These are phyloP conservation scores for Agriopis aurantiaria DNA, from an alignment of 2,888 invertebrate species.

Conservation along the genomic window DNA sequence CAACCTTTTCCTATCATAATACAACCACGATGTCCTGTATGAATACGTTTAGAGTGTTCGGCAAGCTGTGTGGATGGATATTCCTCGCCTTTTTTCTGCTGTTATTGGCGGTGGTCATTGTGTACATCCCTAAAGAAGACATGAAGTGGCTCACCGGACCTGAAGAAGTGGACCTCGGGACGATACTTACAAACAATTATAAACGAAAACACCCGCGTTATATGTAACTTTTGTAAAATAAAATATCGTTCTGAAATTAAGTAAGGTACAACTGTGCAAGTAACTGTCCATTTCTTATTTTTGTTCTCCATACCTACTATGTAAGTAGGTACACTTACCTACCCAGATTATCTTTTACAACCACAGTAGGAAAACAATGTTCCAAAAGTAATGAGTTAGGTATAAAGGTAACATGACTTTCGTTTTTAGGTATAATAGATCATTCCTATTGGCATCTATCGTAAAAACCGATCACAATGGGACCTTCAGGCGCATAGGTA, in stretches of 20 bases:
- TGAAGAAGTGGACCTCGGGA: conserved; percentile 72
- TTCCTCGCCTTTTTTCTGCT: not conserved
- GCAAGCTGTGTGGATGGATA: conserved; percentile 14
- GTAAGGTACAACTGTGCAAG: too few relatives aligned
- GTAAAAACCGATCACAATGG: too few relatives aligned
- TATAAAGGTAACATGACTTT: too few relatives aligned
- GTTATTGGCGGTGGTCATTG: conserved; percentile 12
- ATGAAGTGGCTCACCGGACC: conserved; percentile 69
- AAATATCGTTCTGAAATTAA: not conserved
- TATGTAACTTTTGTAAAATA: conserved; percentile 6
- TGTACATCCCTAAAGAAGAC: conserved; percentile 61
- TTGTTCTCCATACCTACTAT: not conserved
- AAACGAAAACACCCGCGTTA: not conserved
- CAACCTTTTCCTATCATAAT: not conserved
- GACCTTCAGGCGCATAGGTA: too few relatives aligned
- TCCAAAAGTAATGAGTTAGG: too few relatives aligned
- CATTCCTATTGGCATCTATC: too few relatives aligned
- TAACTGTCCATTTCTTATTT: not conserved
- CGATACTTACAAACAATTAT: conserved; percentile 50
- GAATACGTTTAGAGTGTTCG: not conserved
- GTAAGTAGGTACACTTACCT: too few relatives aligned
- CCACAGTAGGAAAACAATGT: too few relatives aligned
- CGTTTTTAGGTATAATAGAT: too few relatives aligned
- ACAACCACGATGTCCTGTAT: not conserved
- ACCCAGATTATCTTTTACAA: too few relatives aligned